Percentiles rank a stretch among this genome's conserved stretches.
Conservation (phyloP, 2,888 invertebrate species). For the Drosophila birchii region DNA sequence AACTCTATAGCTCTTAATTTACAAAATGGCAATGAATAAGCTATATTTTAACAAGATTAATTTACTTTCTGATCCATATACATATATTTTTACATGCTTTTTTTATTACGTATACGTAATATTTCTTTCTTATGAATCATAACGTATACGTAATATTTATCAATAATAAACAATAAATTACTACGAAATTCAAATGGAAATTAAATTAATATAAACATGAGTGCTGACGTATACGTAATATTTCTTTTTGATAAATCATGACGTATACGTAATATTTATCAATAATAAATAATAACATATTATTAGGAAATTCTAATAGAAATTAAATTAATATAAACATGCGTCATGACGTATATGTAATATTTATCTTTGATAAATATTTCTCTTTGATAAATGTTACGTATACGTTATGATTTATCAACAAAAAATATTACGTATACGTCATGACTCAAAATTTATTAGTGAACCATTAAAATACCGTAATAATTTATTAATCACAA, state of each 20-base stretch:
- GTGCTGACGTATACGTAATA: neutral
- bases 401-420: neutral
- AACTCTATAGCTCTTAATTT: no score
- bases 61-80: neutral
- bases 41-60: neutral
- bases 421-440: neutral
- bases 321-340: no score
- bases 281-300: no score
- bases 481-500: no score
- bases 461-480: no score
- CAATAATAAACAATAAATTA: no score
- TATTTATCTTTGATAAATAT: neutral
- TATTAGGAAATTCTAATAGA: no score
- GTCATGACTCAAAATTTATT: no score
- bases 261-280: neutral
- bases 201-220: no score
- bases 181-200: no score
- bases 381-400: neutral
- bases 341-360: neutral
- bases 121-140: neutral
- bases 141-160: neutral
- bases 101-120: neutral
- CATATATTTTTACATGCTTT: neutral
- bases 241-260: neutral
- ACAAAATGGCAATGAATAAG: no score